Percentiles rank a stretch among this genome's conserved stretches.
Conservation (phyloP, 2,888 invertebrate species). For the Pseudococcus longispinus region DNA sequence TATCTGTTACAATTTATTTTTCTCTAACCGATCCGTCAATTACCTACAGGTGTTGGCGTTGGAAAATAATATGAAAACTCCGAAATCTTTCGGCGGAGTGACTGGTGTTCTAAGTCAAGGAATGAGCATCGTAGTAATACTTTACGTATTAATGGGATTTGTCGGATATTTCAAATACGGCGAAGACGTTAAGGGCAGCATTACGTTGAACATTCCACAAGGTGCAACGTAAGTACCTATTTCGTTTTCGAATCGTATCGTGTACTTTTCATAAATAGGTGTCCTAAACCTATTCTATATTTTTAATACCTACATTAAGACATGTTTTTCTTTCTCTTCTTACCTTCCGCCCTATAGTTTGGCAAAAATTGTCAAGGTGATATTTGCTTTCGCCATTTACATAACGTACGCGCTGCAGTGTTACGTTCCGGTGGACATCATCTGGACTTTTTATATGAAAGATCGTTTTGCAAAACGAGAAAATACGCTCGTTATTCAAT, state of each 20-base stretch:
- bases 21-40: conserved; percentile 58
- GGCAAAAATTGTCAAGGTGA: conserved; percentile 70
- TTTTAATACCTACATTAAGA: no score
- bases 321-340: neutral
- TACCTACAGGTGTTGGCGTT: conserved; percentile 80
- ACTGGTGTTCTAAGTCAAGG: conserved; percentile 83
- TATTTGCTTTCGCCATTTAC: conserved; percentile 76
- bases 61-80: conserved; percentile 89
- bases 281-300: no score
- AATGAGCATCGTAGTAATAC: conserved; percentile 76
- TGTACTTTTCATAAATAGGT: no score
- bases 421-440: conserved; percentile 84
- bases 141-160: conserved; percentile 82
- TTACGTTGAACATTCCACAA: conserved; percentile 81
- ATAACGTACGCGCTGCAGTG: conserved; percentile 87
- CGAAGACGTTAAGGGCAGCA: conserved; percentile 72
- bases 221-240: conserved; percentile 65
- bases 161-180: conserved; percentile 86
- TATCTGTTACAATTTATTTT: no score
- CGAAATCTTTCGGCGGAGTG: conserved; percentile 77
- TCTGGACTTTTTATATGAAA: conserved; percentile 70
- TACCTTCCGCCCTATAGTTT: conserved; percentile 64
- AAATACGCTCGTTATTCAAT: conserved; percentile 65
- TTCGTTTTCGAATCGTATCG: neutral
- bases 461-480: conserved; percentile 62